Base-by-base conservation (phyloP, 2,888 invertebrate genomes). In the Aspidiotus destructor region DNA sequence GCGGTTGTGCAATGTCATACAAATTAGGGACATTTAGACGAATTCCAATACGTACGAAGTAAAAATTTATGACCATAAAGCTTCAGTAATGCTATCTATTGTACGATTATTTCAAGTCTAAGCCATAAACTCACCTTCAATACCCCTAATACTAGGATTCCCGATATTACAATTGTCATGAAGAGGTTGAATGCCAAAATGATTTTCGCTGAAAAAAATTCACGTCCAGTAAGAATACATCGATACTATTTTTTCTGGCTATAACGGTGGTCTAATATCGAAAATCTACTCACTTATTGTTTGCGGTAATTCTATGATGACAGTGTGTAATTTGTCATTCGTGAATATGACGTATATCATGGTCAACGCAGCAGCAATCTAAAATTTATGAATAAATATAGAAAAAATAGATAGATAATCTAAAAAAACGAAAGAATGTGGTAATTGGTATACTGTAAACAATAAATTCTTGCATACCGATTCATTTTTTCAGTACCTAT, bases 121-220 rank as follows among this genome's bases (percentile, higher is more conserved):
- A 28, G 60, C 61, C 70, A 65, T 58, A 60, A 70, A 75, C 76
- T 80, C 81, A 91, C 91, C 84, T 85, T 89, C 55, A 85, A 74
- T 7, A 86, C 85, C 70, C 90, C 91, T 64, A 85, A 77, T 52
- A 90, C 85, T 73, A 92, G 83, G 2, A 90, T 80, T n/a, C 81
- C 76, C 58, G 89, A 89, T 76, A 91, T 87, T 70, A 92, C 78
- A 70, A 91, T 86, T 7, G 91, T 91, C 85, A 92, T 89, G 73
- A 84, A 84, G 69, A 91, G 81, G 78, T 89, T 91, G 73, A 91
- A 82, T 10, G 85, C 85, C 71, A 90, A 80, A 73, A 92, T 88
- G 72, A 90, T 87, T 80, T 86, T 85, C 70, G 89, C 86, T 82
- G 81, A 72, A 84, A 84, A 28, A 28, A 28, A 28, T 28, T 28